phyloP scores from a whole-genome alignment of 2,888 invertebrate species.

The Graphium colonna region DNA sequence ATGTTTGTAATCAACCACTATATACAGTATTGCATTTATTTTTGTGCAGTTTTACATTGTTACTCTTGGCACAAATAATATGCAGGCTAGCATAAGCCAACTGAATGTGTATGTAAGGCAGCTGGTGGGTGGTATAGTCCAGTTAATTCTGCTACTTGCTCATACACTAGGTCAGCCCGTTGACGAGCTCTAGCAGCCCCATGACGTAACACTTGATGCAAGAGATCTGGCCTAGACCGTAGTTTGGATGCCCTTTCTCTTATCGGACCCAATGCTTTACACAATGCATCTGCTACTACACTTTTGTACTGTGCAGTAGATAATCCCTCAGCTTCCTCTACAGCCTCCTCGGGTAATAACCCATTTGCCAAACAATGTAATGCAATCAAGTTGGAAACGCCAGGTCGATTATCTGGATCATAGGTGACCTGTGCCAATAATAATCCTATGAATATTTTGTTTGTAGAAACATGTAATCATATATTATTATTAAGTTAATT shows the following conservation, averaged over 20 bases:
- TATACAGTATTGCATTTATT: background rate
- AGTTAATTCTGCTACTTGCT: slow-evolving; percentile 81
- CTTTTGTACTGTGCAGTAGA: slow-evolving; percentile 86
- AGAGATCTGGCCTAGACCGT: slow-evolving; percentile 79
- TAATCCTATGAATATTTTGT: background rate
- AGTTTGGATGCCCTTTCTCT: slow-evolving; percentile 48
- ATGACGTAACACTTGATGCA: slow-evolving; percentile 72
- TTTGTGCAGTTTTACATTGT: background rate
- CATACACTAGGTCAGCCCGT: slow-evolving; percentile 82
- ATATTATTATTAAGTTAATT: background rate
- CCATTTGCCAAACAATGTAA: slow-evolving; percentile 89
- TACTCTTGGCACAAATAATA: too few species aligned
- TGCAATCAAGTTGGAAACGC: slow-evolving; percentile 92
- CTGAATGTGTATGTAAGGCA: background rate
- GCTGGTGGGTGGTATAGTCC: slow-evolving; percentile 59
- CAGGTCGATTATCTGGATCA: slow-evolving; percentile 88
- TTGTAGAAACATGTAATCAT: background rate
- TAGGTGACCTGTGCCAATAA: slow-evolving; percentile 83
- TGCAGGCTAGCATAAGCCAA: background rate
- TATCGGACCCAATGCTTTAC: slow-evolving; percentile 37
- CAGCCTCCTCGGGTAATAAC: slow-evolving; percentile 83
- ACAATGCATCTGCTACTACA: slow-evolving; percentile 47
- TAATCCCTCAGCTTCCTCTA: slow-evolving; percentile 81
- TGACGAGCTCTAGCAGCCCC: slow-evolving; percentile 83
- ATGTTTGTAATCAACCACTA: background rate